Conservation (phyloP, 2,113 vertebrate genomes). For the Myodes glareolus region DNA sequence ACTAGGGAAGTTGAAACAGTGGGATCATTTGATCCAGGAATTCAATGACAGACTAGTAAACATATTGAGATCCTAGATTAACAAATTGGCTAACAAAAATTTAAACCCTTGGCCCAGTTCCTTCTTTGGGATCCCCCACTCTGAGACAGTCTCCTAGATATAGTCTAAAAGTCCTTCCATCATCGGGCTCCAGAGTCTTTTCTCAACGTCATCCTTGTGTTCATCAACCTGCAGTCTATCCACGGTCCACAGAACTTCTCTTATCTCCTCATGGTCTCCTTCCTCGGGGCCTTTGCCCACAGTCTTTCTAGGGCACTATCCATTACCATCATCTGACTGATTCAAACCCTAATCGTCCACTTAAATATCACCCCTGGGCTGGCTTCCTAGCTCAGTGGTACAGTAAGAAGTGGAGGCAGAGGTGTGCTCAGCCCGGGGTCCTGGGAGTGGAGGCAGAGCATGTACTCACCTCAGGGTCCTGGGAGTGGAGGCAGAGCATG, state of each 20-base stretch:
- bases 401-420: too few species aligned
- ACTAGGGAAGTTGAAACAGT: neutral
- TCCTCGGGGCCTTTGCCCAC: neutral
- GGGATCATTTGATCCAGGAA: neutral
- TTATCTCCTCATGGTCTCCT: neutral
- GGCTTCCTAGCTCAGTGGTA: neutral
- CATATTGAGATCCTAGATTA: neutral
- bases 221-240: neutral
- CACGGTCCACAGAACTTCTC: neutral
- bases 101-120: neutral
- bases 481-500: neutral
- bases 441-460: neutral
- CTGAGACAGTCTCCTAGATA: neutral
- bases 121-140: neutral
- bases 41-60: neutral
- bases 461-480: neutral
- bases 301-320: neutral
- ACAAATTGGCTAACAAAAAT: neutral
- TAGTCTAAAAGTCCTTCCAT: neutral
- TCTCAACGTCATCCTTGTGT: neutral
- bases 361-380: neutral
- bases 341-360: neutral
- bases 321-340: neutral
- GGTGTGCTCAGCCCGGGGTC: too few species aligned
- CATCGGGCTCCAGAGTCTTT: neutral